A percentile compares a stretch with the other conserved stretches of the same genome.
Conservation (phyloP, 2,113 vertebrate species). For the Sinocyclocheilus anshuiensis region DNA sequence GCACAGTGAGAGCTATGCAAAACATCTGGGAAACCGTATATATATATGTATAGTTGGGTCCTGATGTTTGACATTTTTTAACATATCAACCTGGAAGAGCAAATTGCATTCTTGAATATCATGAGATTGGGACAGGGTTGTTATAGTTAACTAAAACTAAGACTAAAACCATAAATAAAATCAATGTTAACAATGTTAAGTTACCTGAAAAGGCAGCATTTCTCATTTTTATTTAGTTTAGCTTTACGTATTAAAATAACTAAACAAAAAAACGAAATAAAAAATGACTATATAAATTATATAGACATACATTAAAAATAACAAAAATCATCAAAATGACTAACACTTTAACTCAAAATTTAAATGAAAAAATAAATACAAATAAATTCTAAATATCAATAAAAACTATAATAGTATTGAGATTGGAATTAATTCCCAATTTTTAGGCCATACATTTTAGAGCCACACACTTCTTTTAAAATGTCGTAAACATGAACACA, state of each 20-base stretch:
- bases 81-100: not conserved
- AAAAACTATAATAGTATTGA: not conserved
- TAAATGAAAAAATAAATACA: not conserved
- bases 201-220: not conserved
- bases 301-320: not conserved
- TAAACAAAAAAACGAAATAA: not conserved
- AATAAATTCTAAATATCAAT: not conserved
- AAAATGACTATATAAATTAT: not conserved
- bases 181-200: not conserved
- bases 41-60: not conserved
- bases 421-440: not conserved
- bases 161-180: not conserved
- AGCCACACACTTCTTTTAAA: too few relatives aligned
- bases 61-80: not conserved
- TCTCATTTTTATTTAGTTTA: not conserved
- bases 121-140: not conserved
- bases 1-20: not conserved
- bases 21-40: conserved; percentile 12
- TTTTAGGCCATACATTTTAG: too few relatives aligned
- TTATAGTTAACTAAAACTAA: not conserved
- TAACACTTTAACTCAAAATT: not conserved
- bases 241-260: not conserved
- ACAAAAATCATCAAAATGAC: not conserved
- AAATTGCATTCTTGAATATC: not conserved
- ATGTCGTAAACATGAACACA: too few relatives aligned